Conservation (phyloP, 2,113 vertebrate genomes). For the Epinephelus moara region DNA sequence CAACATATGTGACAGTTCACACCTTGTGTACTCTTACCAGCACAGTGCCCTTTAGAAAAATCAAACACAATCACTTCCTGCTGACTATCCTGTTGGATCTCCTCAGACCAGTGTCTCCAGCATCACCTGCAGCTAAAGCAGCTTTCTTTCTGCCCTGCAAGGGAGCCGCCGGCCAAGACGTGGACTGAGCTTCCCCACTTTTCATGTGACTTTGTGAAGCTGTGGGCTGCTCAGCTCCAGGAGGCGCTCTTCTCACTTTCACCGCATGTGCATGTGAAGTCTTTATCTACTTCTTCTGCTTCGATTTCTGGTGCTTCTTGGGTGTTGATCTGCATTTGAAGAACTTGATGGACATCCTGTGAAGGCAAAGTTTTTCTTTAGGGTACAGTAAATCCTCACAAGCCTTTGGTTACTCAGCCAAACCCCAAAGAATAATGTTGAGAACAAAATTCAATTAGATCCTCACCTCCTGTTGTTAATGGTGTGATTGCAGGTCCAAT, state of each 20-base stretch:
- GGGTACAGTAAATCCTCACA: not conserved
- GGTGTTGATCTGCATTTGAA: slow-evolving; percentile 8
- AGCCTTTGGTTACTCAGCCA: too few relatives aligned
- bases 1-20: too few relatives aligned
- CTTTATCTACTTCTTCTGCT: not conserved
- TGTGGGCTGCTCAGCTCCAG: not conserved
- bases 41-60: too few relatives aligned
- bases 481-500: slow-evolving; percentile 46
- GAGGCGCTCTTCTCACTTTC: not conserved
- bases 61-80: slow-evolving; percentile 25
- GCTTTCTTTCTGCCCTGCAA: not conserved
- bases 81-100: slow-evolving; percentile 77
- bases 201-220: not conserved
- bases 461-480: slow-evolving; percentile 59
- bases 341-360: slow-evolving; percentile 30
- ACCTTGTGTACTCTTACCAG: too few relatives aligned
- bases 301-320: not conserved
- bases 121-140: not conserved
- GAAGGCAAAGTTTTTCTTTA: not conserved
- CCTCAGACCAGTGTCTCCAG: not conserved
- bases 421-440: too few relatives aligned
- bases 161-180: too few relatives aligned
- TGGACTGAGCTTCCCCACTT: not conserved
- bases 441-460: not conserved
- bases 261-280: not conserved